Percentiles rank a stretch among this genome's conserved stretches.
Conservation (phyloP, 2,888 invertebrate genomes). For the Epirrhoe alternata region DNA sequence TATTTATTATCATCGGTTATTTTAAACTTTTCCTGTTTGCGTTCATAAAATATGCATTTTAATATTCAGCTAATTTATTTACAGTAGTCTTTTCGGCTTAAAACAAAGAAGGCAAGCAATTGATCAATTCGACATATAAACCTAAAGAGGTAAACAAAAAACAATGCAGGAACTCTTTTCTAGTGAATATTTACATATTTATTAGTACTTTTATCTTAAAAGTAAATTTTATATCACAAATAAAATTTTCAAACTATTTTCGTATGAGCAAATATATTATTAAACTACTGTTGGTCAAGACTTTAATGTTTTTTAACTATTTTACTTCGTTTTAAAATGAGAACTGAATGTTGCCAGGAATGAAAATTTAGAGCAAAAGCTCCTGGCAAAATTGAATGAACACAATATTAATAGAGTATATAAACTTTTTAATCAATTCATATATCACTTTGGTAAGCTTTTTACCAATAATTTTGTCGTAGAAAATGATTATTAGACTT, state of each 20-base stretch:
- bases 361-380: conserved; percentile 11
- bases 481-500: background rate
- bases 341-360: conserved; percentile 18
- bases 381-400: conserved; percentile 22
- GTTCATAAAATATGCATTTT: conserved; percentile 68
- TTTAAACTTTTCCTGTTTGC: conserved; percentile 70
- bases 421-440: conserved; percentile 10
- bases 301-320: conserved; percentile 50
- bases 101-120: conserved; percentile 77
- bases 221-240: conserved; percentile 70
- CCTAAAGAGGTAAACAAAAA: conserved; percentile 53
- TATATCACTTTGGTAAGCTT: conserved; percentile 7
- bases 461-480: background rate
- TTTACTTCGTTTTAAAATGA: conserved; percentile 29
- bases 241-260: conserved; percentile 75
- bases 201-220: conserved; percentile 48
- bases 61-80: conserved; percentile 75
- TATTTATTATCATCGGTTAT: conserved; percentile 78
- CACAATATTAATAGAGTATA: conserved; percentile 6
- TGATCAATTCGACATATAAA: conserved; percentile 56
- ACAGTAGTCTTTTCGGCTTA: conserved; percentile 78
- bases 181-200: conserved; percentile 69
- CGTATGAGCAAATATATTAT: conserved; percentile 77
- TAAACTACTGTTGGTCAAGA: conserved; percentile 80
- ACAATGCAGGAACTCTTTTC: conserved; percentile 65